Conservation (phyloP, 1,140 invertebrate species). For the Sarcophaga bullata region DNA sequence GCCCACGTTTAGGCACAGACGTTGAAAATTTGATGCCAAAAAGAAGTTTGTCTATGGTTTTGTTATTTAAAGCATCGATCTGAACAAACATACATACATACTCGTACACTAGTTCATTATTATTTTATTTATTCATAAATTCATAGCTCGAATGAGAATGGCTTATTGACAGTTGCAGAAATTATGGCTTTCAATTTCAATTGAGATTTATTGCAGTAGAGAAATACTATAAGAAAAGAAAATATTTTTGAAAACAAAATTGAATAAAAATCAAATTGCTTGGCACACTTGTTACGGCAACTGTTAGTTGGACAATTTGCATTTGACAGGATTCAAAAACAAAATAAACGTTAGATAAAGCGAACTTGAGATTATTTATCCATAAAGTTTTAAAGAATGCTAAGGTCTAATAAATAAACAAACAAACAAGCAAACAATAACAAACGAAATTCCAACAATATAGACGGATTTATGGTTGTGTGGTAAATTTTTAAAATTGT, state of each 20-base stretch:
- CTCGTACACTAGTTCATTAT: no score
- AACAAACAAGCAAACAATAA: background rate
- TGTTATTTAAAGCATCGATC: no score
- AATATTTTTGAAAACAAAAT: no score
- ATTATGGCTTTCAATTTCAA: conserved; percentile 38
- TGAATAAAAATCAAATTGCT: background rate
- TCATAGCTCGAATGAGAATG: conserved; percentile 12
- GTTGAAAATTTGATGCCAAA: conserved; percentile 13
- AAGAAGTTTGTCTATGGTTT: background rate
- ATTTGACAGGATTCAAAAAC: conserved; percentile 14
- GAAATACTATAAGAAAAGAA: background rate
- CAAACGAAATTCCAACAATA: conserved; percentile 6
- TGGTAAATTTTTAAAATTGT: background rate
- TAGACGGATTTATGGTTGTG: conserved; percentile 17
- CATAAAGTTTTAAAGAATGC: background rate
- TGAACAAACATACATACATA: no score
- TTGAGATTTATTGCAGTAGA: conserved; percentile 34
- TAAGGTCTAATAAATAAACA: no score
- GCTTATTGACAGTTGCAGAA: conserved; percentile 39
- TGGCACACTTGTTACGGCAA: conserved; percentile 29
- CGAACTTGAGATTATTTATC: conserved; percentile 26
- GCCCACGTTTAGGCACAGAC: conserved; percentile 9
- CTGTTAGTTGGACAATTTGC: conserved; percentile 33
- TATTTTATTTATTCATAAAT: background rate
- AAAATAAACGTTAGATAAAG: background rate